phyloP scores from a whole-genome alignment of 37 sponge, comb jelly and placozoan genomes.

The Theonella swinhoei region DNA sequence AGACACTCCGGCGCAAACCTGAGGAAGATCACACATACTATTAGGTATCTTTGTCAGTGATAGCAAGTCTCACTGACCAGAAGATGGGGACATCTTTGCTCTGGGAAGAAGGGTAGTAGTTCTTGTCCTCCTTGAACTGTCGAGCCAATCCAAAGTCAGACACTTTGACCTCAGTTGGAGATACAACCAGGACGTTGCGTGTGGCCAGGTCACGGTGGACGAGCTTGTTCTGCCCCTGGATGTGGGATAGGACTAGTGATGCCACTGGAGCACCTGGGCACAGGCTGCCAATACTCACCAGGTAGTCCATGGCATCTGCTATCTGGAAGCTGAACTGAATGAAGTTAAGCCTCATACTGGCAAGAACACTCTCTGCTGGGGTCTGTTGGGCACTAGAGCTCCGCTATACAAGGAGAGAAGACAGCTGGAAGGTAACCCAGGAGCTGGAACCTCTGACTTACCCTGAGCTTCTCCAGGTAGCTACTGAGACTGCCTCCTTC shows the following conservation, averaged over 20 bases:
- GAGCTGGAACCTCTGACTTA: background rate
- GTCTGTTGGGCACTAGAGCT: background rate
- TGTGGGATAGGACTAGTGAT: background rate
- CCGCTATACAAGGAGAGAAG: background rate
- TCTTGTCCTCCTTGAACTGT: constrained; percentile 9
- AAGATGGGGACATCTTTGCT: constrained; percentile 48
- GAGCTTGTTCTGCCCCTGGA: constrained; percentile 54
- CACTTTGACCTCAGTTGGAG: constrained; percentile 52
- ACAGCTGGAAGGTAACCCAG: too few species aligned
- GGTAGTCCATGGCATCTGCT: constrained; percentile 68
- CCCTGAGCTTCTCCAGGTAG: constrained; percentile 26
- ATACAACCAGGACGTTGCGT: constrained; percentile 61
- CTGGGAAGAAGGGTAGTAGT: constrained; percentile 40
- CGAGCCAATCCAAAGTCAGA: constrained; percentile 78
- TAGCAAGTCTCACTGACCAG: constrained; percentile 31
- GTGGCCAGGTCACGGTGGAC: constrained; percentile 80
- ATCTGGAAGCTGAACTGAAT: constrained; percentile 50
- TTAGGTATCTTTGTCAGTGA: background rate
- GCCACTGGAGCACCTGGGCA: too few species aligned
- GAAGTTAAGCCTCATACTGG: background rate
- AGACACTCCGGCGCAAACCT: constrained; percentile 82
- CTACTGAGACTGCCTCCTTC: constrained; percentile 46
- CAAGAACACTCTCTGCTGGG: background rate
- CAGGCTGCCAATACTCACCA: too few species aligned
- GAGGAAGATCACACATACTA: background rate